Percentiles rank a stretch among this genome's conserved stretches.
These are phyloP conservation scores for Nymphalis io DNA, from an alignment of 1,140 invertebrate species.

Conservation along the genomic window DNA sequence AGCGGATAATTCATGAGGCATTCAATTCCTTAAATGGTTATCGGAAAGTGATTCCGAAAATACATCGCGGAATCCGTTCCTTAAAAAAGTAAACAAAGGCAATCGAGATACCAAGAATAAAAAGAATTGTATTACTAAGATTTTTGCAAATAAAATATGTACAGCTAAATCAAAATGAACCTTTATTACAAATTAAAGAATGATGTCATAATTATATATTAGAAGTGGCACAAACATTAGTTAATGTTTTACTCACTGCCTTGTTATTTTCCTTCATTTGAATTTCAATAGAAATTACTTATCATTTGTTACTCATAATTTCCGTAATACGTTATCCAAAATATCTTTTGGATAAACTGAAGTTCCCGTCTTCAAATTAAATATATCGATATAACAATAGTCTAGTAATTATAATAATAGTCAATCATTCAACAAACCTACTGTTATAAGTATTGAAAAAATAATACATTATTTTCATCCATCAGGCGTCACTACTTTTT, in stretches of 20 bases:
- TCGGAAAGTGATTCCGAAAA: slow-evolving; percentile 72
- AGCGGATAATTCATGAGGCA: slow-evolving; percentile 73
- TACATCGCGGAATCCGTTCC: slow-evolving; percentile 35
- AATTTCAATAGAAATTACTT: background rate
- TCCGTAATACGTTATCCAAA: background rate
- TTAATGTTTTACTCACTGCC: background rate
- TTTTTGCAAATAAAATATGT: background rate
- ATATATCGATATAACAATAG: too few species aligned
- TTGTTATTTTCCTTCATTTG: background rate
- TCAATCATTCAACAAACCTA: too few species aligned
- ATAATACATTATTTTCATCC: too few species aligned
- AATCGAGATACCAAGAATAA: slow-evolving; percentile 7
- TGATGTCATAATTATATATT: background rate
- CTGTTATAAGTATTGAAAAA: too few species aligned
- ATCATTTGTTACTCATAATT: background rate
- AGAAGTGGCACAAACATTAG: too few species aligned
- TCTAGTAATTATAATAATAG: too few species aligned
- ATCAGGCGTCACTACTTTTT: too few species aligned
- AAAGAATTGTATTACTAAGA: background rate
- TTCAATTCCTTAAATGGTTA: slow-evolving; percentile 67
- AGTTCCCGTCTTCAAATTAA: too few species aligned
- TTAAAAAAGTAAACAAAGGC: slow-evolving; percentile 25
- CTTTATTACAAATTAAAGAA: background rate
- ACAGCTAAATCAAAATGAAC: too few species aligned
- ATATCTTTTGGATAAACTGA: background rate